Evolutionary conservation across 2,113 vertebrate genomes (phyloP), one percentile per base, ranked within the genome.

Genomic region (Leptocoma aspasia): DNA sequence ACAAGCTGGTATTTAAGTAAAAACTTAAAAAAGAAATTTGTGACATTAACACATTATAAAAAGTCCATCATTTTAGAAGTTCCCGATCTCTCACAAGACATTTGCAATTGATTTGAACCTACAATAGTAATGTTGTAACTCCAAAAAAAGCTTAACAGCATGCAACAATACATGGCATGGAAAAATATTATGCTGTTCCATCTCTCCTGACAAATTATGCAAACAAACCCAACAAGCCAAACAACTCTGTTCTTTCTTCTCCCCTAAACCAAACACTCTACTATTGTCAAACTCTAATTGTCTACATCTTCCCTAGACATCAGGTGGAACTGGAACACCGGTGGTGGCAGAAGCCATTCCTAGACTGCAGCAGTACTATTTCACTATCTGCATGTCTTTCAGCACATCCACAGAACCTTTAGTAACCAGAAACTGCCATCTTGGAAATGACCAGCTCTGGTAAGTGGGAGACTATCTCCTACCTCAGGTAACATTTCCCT

Each of bases 371-470:
- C 13, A 69, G 26, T 60, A 41, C 24, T 72, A 7, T 54, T 91
- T 73, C n/a, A 63, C 13, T 37, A 21, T 6, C 33, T 66, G 65
- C 39, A 63, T 1, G 5, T 33, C 50, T 61, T 77, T 63, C 61
- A 82, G 39, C 28, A 79, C 1, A 1, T 39, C 59, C 5, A 8
- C 41, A 73, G 21, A 30, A 85, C 11, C 18, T 50, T 37, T 7
- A 57, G 17, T 37, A 86, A 65, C 21, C 39, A 70, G 12, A 61
- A 82, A 47, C 17, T 54, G 39, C 13, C 47, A 59, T 16, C 26
- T 44, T 4, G 2, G 33, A 68, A 82, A 68, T 0, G 0, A 54
- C 13, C 15, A 66, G 20, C 37, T 78, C 37, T 47, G 33, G 0
- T 30, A 84, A 80, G 30, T 4, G 5, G 7, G 9, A 84, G 21